Base-by-base conservation (phyloP, 2,888 invertebrate genomes). In the Cheiracanthium punctorium region DNA sequence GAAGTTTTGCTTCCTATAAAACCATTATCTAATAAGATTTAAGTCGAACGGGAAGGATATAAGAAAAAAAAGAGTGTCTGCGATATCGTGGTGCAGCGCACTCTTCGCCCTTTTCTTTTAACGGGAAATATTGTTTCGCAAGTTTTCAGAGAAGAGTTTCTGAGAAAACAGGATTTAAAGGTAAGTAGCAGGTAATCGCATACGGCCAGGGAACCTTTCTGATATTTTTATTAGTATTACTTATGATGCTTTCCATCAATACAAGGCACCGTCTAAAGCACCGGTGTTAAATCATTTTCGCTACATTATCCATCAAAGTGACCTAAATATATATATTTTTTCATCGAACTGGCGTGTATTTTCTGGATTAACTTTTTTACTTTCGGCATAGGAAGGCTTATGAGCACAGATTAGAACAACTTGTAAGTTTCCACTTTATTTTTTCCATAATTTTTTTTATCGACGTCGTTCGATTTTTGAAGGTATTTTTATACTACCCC, bases 141-240 rank as follows among this genome's bases (percentile, higher is more conserved):
- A 37, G 69, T 74, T 80, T 28, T 37, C 12, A 29, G 37, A 70
- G 32, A 37, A 58, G n/a, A 75, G 28, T 76, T 82, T 71, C 37
- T 58, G 64, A 69, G 81, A 82, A 82, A 82, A 82, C 82, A 76
- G 28, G 71, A 82, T 82, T 76, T 76, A 76, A 76, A 43, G 74
- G 76, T 76, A 82, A 70, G 72, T 69, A 76, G 65, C 30, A 82
- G 32, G 30, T 76, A 82, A 82, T 76, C 76, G 71, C 71, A 32
- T 58, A 76, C 32, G 41, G 64, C 65, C 65, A 10, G 76, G 48
- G 65, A 33, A 32, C 28, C 29, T 33, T n/a, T 29, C n/a, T 4
- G 43, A 29, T 10, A 29, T 24, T 64, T 65, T 71, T 64, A 43
- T 58, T 71, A 41, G 41, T 52, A 20, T 28, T 24, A 2, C n/a